A percentile compares a stretch with the other conserved stretches of the same genome.
phyloP scores from a whole-genome alignment of 2,113 vertebrate genomes.

The Naja naja region DNA sequence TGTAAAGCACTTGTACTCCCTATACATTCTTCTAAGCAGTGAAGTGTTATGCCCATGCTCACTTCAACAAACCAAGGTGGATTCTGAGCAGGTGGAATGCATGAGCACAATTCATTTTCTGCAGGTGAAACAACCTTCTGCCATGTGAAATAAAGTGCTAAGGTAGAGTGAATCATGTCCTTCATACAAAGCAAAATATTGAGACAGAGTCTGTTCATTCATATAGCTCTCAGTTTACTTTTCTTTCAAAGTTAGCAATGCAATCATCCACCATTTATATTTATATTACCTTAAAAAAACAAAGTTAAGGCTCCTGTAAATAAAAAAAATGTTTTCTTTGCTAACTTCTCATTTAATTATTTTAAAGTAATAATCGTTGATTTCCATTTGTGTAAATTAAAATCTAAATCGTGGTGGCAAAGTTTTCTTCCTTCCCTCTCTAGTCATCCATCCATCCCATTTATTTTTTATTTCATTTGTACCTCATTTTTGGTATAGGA shows the following conservation, averaged over 20 bases:
- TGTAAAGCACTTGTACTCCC: neutral
- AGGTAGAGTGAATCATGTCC: neutral
- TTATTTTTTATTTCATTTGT: neutral
- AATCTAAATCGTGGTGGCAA: neutral
- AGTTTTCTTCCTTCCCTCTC: neutral
- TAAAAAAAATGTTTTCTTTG: neutral
- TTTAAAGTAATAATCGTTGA: neutral
- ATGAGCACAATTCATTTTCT: neutral
- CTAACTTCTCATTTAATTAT: neutral
- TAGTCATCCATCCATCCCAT: neutral
- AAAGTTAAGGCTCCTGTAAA: neutral
- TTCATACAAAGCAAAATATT: neutral
- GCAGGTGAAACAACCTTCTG: neutral
- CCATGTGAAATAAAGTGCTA: neutral
- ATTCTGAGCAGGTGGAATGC: neutral
- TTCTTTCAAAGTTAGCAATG: neutral
- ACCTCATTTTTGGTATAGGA: neutral
- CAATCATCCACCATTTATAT: neutral
- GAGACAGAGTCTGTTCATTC: neutral
- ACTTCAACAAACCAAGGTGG: neutral
- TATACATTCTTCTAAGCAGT: neutral
- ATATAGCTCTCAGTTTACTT: neutral
- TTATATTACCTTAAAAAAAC: neutral
- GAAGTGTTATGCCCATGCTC: neutral
- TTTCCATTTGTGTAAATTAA: neutral